phyloP scores from a whole-genome alignment of 2,888 invertebrate species.

The Bimastos eiseni region DNA sequence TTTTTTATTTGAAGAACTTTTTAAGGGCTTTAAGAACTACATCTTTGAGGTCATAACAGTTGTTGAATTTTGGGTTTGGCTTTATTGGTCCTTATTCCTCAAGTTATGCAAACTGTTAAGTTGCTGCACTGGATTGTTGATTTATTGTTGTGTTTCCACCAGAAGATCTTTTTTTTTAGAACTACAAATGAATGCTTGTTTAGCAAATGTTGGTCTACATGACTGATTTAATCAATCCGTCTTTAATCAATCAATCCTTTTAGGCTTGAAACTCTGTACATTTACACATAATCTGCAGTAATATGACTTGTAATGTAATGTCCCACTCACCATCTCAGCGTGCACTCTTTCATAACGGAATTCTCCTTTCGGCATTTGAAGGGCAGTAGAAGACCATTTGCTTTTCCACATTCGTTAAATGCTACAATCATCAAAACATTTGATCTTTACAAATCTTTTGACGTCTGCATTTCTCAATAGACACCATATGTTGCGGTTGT shows the following conservation, averaged over 20 bases:
- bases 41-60: not conserved
- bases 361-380: constrained; percentile 77
- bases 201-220: not conserved
- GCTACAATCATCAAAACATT: constrained; percentile 54
- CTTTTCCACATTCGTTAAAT: constrained; percentile 74
- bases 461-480: too few species aligned
- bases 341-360: constrained; percentile 72
- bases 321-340: constrained; percentile 69
- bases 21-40: not conserved
- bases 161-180: not conserved
- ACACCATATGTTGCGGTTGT: too few species aligned
- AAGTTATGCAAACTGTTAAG: not conserved
- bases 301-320: not conserved
- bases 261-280: too few species aligned
- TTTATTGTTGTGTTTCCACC: not conserved
- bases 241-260: too few species aligned
- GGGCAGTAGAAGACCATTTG: constrained; percentile 72
- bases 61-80: not conserved
- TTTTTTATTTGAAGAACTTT: too few species aligned
- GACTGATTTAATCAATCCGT: too few species aligned
- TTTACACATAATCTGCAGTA: not conserved
- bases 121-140: not conserved
- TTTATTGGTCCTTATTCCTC: not conserved
- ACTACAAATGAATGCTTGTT: not conserved
- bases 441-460: not conserved